Conservation (phyloP, 2,888 invertebrate species). For the Dione juno region DNA sequence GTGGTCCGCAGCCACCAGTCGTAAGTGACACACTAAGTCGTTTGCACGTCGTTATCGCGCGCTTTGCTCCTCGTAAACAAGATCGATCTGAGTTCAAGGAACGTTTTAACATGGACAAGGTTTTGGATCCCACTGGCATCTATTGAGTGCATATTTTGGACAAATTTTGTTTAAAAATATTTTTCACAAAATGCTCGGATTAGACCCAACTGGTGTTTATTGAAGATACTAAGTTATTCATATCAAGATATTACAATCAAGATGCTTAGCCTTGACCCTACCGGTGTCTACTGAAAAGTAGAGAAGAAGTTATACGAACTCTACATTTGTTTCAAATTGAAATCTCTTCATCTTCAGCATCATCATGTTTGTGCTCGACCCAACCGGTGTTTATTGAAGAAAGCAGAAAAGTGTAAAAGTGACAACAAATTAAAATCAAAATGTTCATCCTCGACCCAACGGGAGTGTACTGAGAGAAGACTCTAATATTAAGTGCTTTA, state of each 20-base stretch:
- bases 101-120: conserved; percentile 71
- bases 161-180: conserved; percentile 21
- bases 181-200: conserved; percentile 43
- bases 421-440: conserved; percentile 57
- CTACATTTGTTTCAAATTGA: conserved; percentile 40
- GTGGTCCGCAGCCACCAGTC: conserved; percentile 73
- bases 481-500: conserved; percentile 45
- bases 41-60: conserved; percentile 67
- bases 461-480: conserved; percentile 69
- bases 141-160: conserved; percentile 51
- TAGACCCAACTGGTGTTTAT: conserved; percentile 47
- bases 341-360: conserved; percentile 36
- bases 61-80: conserved; percentile 70
- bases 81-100: conserved; percentile 72
- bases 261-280: conserved; percentile 67
- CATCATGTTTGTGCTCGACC: conserved; percentile 74
- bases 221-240: conserved; percentile 37
- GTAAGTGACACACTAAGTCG: conserved; percentile 59
- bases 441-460: conserved; percentile 77
- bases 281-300: conserved; percentile 68
- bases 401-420: conserved; percentile 47
- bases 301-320: conserved; percentile 12
- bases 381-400: conserved; percentile 75
- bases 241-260: conserved; percentile 28
- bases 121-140: conserved; percentile 80